Conservation (phyloP, 2,113 vertebrate genomes). For the Leptocoma aspasia region DNA sequence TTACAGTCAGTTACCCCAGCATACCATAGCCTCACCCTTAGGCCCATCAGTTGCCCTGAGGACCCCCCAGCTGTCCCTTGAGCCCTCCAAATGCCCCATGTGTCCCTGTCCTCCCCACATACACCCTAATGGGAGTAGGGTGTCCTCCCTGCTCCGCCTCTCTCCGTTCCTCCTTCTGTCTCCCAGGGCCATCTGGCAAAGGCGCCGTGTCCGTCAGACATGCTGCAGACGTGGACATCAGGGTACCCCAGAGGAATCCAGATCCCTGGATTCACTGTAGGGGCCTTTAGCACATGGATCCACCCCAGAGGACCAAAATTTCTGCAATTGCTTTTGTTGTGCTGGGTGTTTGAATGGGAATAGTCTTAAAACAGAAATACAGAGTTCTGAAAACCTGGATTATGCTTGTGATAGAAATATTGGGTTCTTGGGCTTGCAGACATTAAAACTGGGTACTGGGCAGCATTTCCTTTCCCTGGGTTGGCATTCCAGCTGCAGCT, state of each 20-base stretch:
- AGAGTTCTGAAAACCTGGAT: background rate
- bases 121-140: too few species aligned
- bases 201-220: accelerated
- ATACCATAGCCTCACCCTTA: background rate
- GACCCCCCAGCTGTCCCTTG: background rate
- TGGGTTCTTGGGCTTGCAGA: background rate
- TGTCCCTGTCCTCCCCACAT: background rate
- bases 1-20: background rate
- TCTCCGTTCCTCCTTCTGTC: background rate
- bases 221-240: background rate
- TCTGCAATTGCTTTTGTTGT: background rate
- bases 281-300: background rate
- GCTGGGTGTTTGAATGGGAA: background rate
- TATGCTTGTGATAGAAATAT: background rate
- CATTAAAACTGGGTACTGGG: background rate
- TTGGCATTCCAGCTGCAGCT: background rate
- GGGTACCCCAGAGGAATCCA: background rate
- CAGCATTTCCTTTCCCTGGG: background rate
- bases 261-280: background rate
- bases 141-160: background rate
- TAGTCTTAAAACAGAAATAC: background rate
- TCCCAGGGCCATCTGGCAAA: background rate
- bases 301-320: background rate
- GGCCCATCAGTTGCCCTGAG: background rate
- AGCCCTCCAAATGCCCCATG: background rate